Conservation (phyloP, 1,140 invertebrate genomes). For the Leptinotarsa texana region DNA sequence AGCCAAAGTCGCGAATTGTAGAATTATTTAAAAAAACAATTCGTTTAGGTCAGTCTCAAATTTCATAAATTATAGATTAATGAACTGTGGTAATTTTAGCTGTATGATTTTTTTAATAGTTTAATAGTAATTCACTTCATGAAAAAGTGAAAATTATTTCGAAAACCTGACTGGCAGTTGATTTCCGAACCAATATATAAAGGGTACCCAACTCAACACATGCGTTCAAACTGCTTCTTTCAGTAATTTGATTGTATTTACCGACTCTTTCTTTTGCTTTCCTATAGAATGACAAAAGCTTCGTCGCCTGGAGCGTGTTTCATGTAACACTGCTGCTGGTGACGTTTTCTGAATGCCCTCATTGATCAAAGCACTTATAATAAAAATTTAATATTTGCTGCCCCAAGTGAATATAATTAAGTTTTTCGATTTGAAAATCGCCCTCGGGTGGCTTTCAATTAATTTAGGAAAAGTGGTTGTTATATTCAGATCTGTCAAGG, state of each 20-base stretch:
- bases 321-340: constrained; percentile 27
- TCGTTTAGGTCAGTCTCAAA: too few relatives aligned
- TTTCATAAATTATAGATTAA: too few relatives aligned
- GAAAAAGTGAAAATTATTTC: too few relatives aligned
- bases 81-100: too few relatives aligned
- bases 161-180: background rate
- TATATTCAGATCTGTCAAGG: background rate
- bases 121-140: too few relatives aligned
- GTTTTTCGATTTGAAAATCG: background rate
- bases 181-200: background rate
- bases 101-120: too few relatives aligned
- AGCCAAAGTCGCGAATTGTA: too few relatives aligned
- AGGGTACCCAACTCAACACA: background rate
- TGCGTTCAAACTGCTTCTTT: constrained; percentile 24
- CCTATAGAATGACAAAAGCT: constrained; percentile 27
- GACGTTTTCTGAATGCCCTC: constrained; percentile 29
- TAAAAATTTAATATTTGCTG: constrained; percentile 23
- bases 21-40: too few relatives aligned
- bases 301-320: constrained; percentile 22
- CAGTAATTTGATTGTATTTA: constrained; percentile 40
- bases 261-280: constrained; percentile 12
- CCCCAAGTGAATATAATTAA: constrained; percentile 16
- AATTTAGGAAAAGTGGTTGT: constrained; percentile 9
- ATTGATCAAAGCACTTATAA: constrained; percentile 26
- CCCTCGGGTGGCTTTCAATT: constrained; percentile 11